A percentile compares a stretch with the other conserved stretches of the same genome.
phyloP scores from a whole-genome alignment of 2,113 vertebrate genomes.

The Misgurnus anguillicaudatus region DNA sequence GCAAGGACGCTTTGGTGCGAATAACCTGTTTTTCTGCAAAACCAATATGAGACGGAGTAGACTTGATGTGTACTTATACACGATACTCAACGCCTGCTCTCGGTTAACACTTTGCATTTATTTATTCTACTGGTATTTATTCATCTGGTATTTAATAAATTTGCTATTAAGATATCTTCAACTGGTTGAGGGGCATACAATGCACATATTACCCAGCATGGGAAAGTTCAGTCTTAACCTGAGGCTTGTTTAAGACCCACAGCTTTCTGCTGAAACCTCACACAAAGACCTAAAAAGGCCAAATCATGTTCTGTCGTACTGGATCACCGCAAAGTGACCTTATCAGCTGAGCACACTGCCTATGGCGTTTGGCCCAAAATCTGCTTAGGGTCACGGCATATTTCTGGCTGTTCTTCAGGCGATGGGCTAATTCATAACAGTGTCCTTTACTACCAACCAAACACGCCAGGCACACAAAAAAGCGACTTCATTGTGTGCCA shows the following conservation, averaged over 20 bases:
- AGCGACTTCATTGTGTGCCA: conserved; percentile 40
- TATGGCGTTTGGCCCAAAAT: conserved; percentile 14
- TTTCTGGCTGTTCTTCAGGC: conserved; percentile 43
- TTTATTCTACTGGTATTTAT: too few relatives aligned
- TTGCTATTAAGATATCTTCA: not conserved
- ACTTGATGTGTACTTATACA: not conserved
- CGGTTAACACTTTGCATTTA: too few relatives aligned
- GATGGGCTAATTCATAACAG: conserved; percentile 17
- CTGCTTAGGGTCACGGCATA: conserved; percentile 4
- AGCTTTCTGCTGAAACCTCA: not conserved
- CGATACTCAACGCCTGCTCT: not conserved
- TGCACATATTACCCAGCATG: not conserved
- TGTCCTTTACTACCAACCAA: conserved; percentile 45
- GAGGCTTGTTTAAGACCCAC: not conserved
- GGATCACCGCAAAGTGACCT: conserved; percentile 41
- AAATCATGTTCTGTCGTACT: conserved; percentile 39
- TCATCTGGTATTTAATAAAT: not conserved
- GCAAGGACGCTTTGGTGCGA: not conserved
- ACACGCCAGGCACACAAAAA: conserved; percentile 29
- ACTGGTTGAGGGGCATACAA: not conserved
- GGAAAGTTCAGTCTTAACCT: conserved; percentile 17
- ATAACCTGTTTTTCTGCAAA: conserved; percentile 16
- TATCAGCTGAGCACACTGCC: conserved; percentile 45
- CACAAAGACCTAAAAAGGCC: conserved; percentile 33
- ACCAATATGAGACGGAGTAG: not conserved